These are phyloP conservation scores for Xestia xanthographa DNA, from an alignment of 2,888 invertebrate species.

Conservation along the genomic window DNA sequence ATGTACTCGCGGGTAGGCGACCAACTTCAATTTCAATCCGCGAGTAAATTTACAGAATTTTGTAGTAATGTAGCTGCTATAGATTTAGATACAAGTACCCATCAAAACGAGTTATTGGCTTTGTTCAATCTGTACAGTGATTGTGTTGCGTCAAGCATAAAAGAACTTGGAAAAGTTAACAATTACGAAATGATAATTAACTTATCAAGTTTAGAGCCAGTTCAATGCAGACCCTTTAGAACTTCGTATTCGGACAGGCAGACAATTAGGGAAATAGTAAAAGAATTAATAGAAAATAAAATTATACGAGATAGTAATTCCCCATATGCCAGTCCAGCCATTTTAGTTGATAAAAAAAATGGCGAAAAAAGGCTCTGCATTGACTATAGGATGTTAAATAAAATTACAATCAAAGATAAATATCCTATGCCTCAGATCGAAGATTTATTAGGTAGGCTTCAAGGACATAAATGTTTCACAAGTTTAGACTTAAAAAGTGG, in stretches of 20 bases:
- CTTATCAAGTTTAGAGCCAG: not conserved
- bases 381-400: conserved; percentile 2
- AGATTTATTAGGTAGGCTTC: no score
- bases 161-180: not conserved
- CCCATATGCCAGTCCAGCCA: not conserved
- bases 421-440: conserved; percentile 2
- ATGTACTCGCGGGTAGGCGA: not conserved
- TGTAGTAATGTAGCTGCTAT: not conserved
- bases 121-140: not conserved
- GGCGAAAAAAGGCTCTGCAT: conserved; percentile 8
- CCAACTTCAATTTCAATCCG: not conserved
- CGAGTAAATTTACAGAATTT: not conserved
- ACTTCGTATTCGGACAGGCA: not conserved
- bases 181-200: not conserved
- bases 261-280: not conserved
- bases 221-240: not conserved
- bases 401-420: conserved; percentile 13
- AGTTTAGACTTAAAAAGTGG: no score
- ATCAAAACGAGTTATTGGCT: not conserved
- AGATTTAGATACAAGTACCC: not conserved
- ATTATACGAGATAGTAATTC: not conserved
- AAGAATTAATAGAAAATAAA: not conserved
- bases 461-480: no score
- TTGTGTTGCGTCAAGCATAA: not conserved
- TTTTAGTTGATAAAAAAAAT: not conserved